Base-by-base conservation (phyloP, 2,888 invertebrate species). In the Vanessa cardui region DNA sequence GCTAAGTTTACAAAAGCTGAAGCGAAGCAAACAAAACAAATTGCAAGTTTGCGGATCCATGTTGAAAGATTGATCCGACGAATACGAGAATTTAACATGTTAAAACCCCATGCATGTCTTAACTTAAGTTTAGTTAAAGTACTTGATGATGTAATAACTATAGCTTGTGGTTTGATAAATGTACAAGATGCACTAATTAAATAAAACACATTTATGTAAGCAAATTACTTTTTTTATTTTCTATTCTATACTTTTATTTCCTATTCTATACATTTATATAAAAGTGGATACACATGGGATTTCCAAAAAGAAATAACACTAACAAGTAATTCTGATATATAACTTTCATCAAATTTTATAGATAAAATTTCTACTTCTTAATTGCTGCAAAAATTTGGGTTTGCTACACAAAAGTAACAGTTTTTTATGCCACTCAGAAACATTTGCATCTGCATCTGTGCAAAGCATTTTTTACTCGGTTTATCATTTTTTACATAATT, bases 401-500 rank as follows among this genome's bases (percentile, higher is more conserved):
- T 68, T 21, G 66, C 69, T 54, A 68, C 62, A 65, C 70, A 71
- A 50, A 71, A 71, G 46, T 50, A 66, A 45, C 69, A 39, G 1
- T 62, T 69, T 54, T 67, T 45, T 1, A 21, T 12, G 2, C 68
- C 72, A 21, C 64, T 69, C 47, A 71, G 15, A n/a, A n/a, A 49
- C 49, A 49, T 49, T 49, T 49, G 49, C 18, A 31, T 58, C 44
- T 75, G 74, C 58, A 66, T 61, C 54, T 75, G 72, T 3, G 39
- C 68, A 66, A 69, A 61, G 66, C 6, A 72, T 26, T 72, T 73
- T 20, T 72, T 6, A 3, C 68, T 66, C 12, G 66, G 68, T 63
- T 70, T 54, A 2, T 71, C 73, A 71, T 72, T 68, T 9, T 66
- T 49, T 33, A 73, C 21, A 72, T 74, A 74, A 64, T 68, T 69